Percentiles rank a stretch among this genome's conserved stretches.
phyloP scores from a whole-genome alignment of 2,888 invertebrate genomes.

The Lobophora halterata region DNA sequence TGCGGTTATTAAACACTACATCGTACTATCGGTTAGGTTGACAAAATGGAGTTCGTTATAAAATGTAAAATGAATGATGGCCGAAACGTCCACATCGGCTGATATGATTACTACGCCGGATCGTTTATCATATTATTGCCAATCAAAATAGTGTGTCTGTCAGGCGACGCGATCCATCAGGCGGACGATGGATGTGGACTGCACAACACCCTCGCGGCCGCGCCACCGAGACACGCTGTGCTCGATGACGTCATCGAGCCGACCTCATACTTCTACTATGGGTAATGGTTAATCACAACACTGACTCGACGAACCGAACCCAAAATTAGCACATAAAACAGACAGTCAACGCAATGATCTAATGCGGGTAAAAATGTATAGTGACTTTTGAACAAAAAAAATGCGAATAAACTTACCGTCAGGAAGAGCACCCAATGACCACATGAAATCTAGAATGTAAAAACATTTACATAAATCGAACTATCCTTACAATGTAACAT shows the following conservation, averaged over 20 bases:
- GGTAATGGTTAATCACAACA: conserved; percentile 51
- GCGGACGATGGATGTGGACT: conserved; percentile 54
- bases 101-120: conserved; percentile 71
- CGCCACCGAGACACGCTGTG: conserved; percentile 37
- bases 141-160: conserved; percentile 81
- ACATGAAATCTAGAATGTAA: conserved; percentile 97
- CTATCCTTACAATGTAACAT: conserved; percentile 73
- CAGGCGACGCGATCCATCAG: conserved; percentile 73
- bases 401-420: conserved; percentile 90
- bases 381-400: conserved; percentile 60
- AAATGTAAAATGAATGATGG: conserved; percentile 69
- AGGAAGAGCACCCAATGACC: conserved; percentile 98
- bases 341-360: conserved; percentile 41
- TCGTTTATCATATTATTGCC: conserved; percentile 79
- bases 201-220: conserved; percentile 40
- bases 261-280: conserved; percentile 52
- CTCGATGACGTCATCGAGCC: conserved; percentile 35
- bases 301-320: conserved; percentile 18
- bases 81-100: conserved; percentile 61
- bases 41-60: conserved; percentile 53
- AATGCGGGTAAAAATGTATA: conserved; percentile 55
- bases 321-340: conserved; percentile 43
- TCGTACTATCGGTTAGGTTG: conserved; percentile 51
- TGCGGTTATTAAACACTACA: conserved; percentile 32
- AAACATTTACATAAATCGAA: conserved; percentile 81